These are phyloP conservation scores for Tridacna gigas DNA, from an alignment of 2,888 invertebrate species.

Conservation along the genomic window DNA sequence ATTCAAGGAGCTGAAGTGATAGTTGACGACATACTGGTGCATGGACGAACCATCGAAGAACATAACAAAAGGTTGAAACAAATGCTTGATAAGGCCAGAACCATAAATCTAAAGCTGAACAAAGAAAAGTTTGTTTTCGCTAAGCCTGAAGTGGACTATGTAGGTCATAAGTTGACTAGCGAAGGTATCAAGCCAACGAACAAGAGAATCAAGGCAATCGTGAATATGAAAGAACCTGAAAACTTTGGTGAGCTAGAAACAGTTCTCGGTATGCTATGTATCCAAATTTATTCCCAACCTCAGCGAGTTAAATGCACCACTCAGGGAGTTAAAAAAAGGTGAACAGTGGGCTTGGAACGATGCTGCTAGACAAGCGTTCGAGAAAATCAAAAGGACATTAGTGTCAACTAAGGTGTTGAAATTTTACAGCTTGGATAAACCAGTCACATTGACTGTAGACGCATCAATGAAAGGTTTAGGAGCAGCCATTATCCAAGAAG, in stretches of 20 bases:
- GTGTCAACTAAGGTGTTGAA: conserved; percentile 55
- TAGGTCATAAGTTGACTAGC: conserved; percentile 49
- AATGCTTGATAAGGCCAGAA: conserved; percentile 35
- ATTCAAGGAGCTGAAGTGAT: conserved; percentile 17
- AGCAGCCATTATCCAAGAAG: conserved; percentile 41
- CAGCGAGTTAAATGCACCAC: conserved; percentile 32
- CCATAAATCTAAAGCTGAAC: conserved; percentile 48
- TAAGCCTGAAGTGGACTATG: conserved; percentile 49
- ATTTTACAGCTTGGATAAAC: conserved; percentile 43
- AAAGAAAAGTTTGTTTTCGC: conserved; percentile 43
- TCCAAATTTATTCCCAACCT: conserved; percentile 36
- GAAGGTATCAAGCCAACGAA: conserved; percentile 41
- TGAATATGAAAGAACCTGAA: conserved; percentile 36
- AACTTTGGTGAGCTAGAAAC: conserved; percentile 42
- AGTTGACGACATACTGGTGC: conserved; percentile 14
- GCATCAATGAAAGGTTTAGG: conserved; percentile 49
- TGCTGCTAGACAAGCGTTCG: conserved; percentile 42
- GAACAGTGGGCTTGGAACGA: conserved; percentile 22
- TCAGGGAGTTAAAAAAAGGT: conserved; percentile 37
- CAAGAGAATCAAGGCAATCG: conserved; percentile 25
- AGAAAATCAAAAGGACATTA: conserved; percentile 47
- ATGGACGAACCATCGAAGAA: not conserved
- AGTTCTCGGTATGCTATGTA: conserved; percentile 38
- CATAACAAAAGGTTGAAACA: conserved; percentile 24
- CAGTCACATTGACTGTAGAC: conserved; percentile 43